Conservation (phyloP, 2,797 vertebrate species). For the Botia almorhae region DNA sequence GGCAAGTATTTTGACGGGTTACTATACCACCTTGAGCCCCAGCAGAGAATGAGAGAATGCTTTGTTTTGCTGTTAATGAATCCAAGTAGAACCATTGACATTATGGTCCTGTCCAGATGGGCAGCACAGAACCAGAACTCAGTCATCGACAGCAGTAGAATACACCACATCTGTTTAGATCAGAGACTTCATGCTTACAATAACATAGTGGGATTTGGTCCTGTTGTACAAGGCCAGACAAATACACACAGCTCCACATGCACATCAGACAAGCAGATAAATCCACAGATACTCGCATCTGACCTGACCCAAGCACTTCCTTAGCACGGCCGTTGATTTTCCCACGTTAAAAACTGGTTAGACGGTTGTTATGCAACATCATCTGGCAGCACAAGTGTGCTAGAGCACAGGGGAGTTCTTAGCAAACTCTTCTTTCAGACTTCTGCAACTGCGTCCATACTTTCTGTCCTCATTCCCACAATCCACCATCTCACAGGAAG, state of each 20-base stretch:
- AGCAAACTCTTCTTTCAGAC: slow-evolving; percentile 37
- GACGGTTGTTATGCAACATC: slow-evolving; percentile 39
- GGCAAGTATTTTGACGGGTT: slow-evolving; percentile 19
- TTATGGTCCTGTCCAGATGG: slow-evolving; percentile 1
- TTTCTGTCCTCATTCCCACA: slow-evolving; percentile 52
- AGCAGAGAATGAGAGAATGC: not conserved
- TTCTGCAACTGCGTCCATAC: slow-evolving; percentile 52
- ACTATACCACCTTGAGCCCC: not conserved
- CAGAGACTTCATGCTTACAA: slow-evolving; percentile 47
- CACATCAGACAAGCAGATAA: slow-evolving; percentile 36
- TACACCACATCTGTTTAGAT: slow-evolving; percentile 37
- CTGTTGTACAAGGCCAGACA: slow-evolving; percentile 53
- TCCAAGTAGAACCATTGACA: not conserved
- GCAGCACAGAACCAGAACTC: too few relatives aligned
- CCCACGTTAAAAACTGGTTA: slow-evolving; percentile 23
- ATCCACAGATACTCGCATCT: slow-evolving; percentile 34
- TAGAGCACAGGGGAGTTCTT: slow-evolving; percentile 23
- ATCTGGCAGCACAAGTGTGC: slow-evolving; percentile 42
- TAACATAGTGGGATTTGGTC: slow-evolving; percentile 65
- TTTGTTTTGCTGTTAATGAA: not conserved
- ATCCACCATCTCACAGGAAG: slow-evolving; percentile 47
- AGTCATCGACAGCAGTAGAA: slow-evolving; percentile 7
- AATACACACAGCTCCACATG: slow-evolving; percentile 39
- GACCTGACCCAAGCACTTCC: slow-evolving; percentile 40
- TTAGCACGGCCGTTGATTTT: slow-evolving; percentile 24